phyloP scores from a whole-genome alignment of 2,888 invertebrate species.

The Drosophila buzzatii region DNA sequence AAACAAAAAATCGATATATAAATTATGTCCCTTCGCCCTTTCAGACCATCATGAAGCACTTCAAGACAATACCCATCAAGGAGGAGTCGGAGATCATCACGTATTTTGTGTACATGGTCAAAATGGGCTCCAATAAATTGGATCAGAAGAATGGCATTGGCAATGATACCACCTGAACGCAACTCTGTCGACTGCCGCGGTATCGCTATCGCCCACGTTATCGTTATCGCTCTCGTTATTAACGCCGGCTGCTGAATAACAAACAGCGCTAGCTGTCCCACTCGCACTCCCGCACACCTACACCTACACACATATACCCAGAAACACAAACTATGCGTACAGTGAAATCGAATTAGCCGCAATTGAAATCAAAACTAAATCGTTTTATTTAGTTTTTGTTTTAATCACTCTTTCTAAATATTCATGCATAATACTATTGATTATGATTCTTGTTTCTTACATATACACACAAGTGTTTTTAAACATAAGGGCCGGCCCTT shows the following conservation, averaged over 20 bases:
- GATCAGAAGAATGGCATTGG: constrained; percentile 85
- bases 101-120: constrained; percentile 98
- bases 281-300: constrained; percentile 19
- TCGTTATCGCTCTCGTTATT: constrained; percentile 32
- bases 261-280: constrained; percentile 34
- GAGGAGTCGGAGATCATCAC: constrained; percentile 96
- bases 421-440: not conserved
- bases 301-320: constrained; percentile 10
- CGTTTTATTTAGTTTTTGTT: not conserved
- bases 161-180: constrained; percentile 81
- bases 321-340: constrained; percentile 20
- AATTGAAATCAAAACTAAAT: not conserved
- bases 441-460: not conserved
- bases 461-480: not conserved
- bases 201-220: constrained; percentile 33
- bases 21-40: constrained; percentile 59
- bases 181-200: constrained; percentile 31
- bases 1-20: not conserved
- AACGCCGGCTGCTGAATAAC: constrained; percentile 36
- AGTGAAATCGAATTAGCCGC: constrained; percentile 38
- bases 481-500: constrained; percentile 6
- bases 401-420: not conserved
- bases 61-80: constrained; percentile 96
- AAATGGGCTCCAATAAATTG: constrained; percentile 89
- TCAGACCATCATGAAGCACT: constrained; percentile 97